Conservation (phyloP, 1,140 invertebrate genomes). For the Heliconius hermathena region DNA sequence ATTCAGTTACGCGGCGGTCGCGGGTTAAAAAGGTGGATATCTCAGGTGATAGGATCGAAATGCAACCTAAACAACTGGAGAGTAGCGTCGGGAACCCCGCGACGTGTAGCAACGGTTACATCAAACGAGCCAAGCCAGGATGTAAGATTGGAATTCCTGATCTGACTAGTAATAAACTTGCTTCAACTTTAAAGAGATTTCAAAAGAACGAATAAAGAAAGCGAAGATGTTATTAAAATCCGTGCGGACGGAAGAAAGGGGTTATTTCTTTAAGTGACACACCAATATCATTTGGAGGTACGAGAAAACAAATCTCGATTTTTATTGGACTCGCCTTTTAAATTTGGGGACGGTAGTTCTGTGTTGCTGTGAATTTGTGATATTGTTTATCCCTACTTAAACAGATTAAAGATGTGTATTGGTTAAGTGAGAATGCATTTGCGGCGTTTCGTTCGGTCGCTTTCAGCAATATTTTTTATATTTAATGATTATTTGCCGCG, state of each 20-base stretch:
- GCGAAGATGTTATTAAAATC: slow-evolving; percentile 75
- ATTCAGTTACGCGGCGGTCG: slow-evolving; percentile 52
- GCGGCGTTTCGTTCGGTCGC: slow-evolving; percentile 20
- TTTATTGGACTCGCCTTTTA: slow-evolving; percentile 64
- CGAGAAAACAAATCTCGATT: slow-evolving; percentile 56
- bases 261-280: slow-evolving; percentile 63
- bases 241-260: slow-evolving; percentile 66
- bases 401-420: slow-evolving; percentile 28
- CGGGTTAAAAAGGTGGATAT: slow-evolving; percentile 40
- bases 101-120: slow-evolving; percentile 51
- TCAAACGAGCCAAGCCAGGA: slow-evolving; percentile 73
- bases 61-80: slow-evolving; percentile 37
- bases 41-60: slow-evolving; percentile 32
- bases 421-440: slow-evolving; percentile 28
- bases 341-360: slow-evolving; percentile 48
- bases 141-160: slow-evolving; percentile 77
- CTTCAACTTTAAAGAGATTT: slow-evolving; percentile 74
- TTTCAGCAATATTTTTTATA: slow-evolving; percentile 31
- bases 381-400: slow-evolving; percentile 30
- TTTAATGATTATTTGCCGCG: slow-evolving; percentile 27
- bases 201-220: slow-evolving; percentile 77
- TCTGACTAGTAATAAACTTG: slow-evolving; percentile 79
- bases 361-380: slow-evolving; percentile 6
- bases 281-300: slow-evolving; percentile 45
- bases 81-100: slow-evolving; percentile 44